These are phyloP conservation scores for Chiridota heheva DNA, from an alignment of 35 echinoderm and acorn worm genomes.

Conservation along the genomic window DNA sequence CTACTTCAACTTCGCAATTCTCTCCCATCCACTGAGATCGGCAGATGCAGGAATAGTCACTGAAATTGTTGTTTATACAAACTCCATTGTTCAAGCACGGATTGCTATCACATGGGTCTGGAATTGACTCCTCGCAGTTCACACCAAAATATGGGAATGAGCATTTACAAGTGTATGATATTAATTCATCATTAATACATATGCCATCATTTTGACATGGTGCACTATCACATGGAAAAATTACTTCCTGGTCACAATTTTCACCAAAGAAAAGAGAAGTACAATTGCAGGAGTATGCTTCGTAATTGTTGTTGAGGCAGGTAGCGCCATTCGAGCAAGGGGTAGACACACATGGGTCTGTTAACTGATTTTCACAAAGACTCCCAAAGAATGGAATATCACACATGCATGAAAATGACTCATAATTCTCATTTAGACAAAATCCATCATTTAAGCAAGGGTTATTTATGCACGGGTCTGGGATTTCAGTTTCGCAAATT, in stretches of 20 bases:
- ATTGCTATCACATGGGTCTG: constrained; percentile 60
- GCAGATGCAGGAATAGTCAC: constrained; percentile 44
- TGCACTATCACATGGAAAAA: constrained; percentile 29
- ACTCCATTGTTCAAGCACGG: constrained; percentile 47
- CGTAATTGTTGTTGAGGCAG: constrained; percentile 26
- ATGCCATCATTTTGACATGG: constrained; percentile 24
- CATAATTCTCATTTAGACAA: constrained; percentile 7
- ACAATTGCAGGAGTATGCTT: constrained; percentile 40
- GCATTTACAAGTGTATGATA: constrained; percentile 59
- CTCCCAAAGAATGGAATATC: constrained; percentile 18
- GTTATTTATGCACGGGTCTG: constrained; percentile 50
- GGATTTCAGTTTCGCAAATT: constrained; percentile 28
- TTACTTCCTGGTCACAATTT: constrained; percentile 26
- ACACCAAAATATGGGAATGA: constrained; percentile 33
- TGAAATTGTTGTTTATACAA: not conserved
- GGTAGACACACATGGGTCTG: constrained; percentile 40
- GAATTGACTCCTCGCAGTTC: constrained; percentile 34
- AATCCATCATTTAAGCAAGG: constrained; percentile 64
- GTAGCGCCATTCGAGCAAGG: constrained; percentile 47
- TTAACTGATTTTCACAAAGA: constrained; percentile 31
- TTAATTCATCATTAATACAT: constrained; percentile 21
- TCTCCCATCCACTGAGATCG: constrained; percentile 18
- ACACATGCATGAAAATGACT: constrained; percentile 47
- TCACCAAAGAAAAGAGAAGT: constrained; percentile 6
- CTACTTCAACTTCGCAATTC: constrained; percentile 25